Conservation (phyloP, 1,140 invertebrate genomes). For the Drosophila rufa region DNA sequence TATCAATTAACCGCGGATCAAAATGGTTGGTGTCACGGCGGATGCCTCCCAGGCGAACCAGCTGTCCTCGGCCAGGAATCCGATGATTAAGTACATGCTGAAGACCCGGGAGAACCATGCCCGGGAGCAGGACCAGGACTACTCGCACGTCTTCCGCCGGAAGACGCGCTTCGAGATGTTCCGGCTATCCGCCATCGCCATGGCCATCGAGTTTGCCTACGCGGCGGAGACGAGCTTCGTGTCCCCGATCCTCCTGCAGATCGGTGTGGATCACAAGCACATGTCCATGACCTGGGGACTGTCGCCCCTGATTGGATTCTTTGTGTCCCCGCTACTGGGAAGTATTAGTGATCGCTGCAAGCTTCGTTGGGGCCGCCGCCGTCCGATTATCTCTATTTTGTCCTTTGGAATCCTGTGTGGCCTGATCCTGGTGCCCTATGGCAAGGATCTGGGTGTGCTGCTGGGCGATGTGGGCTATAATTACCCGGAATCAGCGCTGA, state of each 20-base stretch:
- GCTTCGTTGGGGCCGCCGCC: conserved; percentile 88
- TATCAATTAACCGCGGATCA: conserved; percentile 13
- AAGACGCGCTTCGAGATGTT: conserved; percentile 91
- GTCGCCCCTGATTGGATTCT: conserved; percentile 92
- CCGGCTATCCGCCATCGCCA: conserved; percentile 91
- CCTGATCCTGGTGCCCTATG: conserved; percentile 90
- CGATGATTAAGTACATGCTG: conserved; percentile 82
- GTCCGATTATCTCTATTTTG: conserved; percentile 92
- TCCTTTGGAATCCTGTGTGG: conserved; percentile 91
- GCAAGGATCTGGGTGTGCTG: conserved; percentile 88
- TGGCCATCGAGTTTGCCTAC: conserved; percentile 95
- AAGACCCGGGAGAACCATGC: conserved; percentile 81
- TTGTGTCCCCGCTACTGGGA: conserved; percentile 92
- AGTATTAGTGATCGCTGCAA: conserved; percentile 92
- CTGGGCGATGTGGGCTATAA: conserved; percentile 87
- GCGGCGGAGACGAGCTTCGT: conserved; percentile 95
- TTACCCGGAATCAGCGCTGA: conserved; percentile 18
- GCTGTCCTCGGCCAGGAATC: conserved; percentile 73
- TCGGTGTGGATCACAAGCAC: conserved; percentile 90
- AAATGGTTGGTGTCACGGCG: conserved; percentile 74
- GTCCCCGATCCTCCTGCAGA: conserved; percentile 92
- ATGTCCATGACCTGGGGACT: conserved; percentile 94
- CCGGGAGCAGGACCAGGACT: conserved; percentile 78
- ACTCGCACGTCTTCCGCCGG: conserved; percentile 86
- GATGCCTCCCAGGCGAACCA: conserved; percentile 52